Evolutionary conservation across 2,797 vertebrate genomes (phyloP).

Genomic region (Coracias cyanogaster): DNA sequence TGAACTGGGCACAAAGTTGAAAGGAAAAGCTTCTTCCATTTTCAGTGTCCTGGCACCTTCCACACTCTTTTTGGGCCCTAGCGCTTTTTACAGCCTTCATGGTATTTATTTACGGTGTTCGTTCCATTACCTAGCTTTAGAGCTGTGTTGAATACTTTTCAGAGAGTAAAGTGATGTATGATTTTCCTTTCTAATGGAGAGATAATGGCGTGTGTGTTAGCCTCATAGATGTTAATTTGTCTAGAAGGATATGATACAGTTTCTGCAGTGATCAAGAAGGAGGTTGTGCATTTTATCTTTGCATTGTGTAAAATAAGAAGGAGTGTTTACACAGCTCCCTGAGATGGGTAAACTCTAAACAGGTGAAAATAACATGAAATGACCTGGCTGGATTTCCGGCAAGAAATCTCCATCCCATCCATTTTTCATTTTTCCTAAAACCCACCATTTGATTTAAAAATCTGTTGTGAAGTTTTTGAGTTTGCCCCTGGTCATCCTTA

Average conservation of each 20-base stretch:
- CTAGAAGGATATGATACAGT: neutral
- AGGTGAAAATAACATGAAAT: neutral
- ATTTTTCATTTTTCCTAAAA: slow-evolving; percentile 30
- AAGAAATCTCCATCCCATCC: neutral
- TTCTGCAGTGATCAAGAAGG: neutral
- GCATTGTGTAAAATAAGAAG: neutral
- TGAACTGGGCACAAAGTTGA: neutral
- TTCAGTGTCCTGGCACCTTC: neutral
- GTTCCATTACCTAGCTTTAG: neutral
- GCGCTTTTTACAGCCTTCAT: neutral
- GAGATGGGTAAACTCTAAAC: neutral
- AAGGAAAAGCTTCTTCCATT: neutral
- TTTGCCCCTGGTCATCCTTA: slow-evolving; percentile 34
- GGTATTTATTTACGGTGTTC: neutral
- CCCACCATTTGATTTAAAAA: neutral
- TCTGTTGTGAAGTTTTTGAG: slow-evolving; percentile 18
- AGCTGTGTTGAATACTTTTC: neutral
- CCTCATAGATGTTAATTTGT: neutral
- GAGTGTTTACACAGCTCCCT: neutral
- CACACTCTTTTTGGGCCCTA: neutral
- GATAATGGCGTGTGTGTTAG: neutral
- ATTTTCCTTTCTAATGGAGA: neutral
- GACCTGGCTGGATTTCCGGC: neutral
- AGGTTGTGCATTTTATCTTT: neutral
- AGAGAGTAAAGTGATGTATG: neutral